Base-by-base conservation (phyloP, 2,797 vertebrate species). In the Bovichtus diacanthus region DNA sequence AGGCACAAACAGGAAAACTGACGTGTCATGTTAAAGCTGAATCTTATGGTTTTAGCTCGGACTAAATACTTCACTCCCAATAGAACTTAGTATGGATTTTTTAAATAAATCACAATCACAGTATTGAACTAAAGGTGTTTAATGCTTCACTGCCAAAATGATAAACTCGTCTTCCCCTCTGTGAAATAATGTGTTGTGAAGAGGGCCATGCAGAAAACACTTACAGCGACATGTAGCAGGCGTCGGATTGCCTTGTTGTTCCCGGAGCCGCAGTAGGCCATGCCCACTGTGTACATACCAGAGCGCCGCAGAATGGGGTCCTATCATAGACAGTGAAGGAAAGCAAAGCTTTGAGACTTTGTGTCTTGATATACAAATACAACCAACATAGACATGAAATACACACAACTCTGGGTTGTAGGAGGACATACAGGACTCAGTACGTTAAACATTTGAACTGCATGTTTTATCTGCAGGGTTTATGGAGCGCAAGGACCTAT, bases 171-270 rank as follows among this genome's bases (percentile, higher is more conserved):
- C 59, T 56, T 59, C 29, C 10, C 16, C 11, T 16, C 3, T 64
- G 21, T 63, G 38, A 74, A 74, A 72, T 54, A 58, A 38, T 47
- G 58, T 60, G 43, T 53, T 80, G 25, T 55, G 29, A 76, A 53
- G 7, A 68, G 25, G 29, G 27, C 27, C 3, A 79, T 87, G 76
- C 59, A 74, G 66, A 73, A 79, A 81, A 87, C 68, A 97, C 98
- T 98, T 88, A 99, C 98, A 88, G 98, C 98, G 60, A 99, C 98
- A 39, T 99, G 98, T 8, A 99, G 95, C 43, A 99, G 95, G 53
- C 98, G 97, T 63, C 98, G 94, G 89, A 99, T 99, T 55, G 98
- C 98, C 92, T 99, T 99, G 95, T 99, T 99, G 95, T 99, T 99
- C 82, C 98, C 98, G 1, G 98, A 99, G 88, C 98, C 98, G 31